These are phyloP conservation scores for Phortica variegata DNA, from an alignment of 1,140 invertebrate species.

Conservation along the genomic window DNA sequence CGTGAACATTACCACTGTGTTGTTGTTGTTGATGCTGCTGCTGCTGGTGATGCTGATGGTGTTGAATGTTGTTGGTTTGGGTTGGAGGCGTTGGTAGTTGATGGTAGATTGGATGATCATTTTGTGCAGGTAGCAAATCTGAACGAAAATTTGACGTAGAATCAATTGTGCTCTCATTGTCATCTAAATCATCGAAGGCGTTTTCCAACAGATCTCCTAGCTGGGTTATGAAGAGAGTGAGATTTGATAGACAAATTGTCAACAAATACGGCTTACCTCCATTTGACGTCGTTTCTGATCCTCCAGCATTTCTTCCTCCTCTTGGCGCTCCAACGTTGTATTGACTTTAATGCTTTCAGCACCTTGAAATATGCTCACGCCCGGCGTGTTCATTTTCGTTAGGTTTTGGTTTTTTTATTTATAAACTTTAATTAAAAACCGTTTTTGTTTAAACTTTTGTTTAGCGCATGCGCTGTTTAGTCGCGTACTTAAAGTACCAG, in stretches of 20 bases:
- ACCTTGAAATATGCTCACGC: constrained; percentile 64
- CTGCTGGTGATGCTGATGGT: constrained; percentile 2
- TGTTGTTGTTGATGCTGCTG: constrained; percentile 10
- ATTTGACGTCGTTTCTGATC: constrained; percentile 62
- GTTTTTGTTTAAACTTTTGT: constrained; percentile 14
- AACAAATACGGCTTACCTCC: constrained; percentile 56
- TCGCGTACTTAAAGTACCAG: too few species aligned
- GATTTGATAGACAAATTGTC: neutral
- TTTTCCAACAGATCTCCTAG: constrained; percentile 60
- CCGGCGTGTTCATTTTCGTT: constrained; percentile 59
- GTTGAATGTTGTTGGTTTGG: neutral
- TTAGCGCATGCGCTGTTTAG: constrained; percentile 22
- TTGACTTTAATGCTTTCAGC: constrained; percentile 61
- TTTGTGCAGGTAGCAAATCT: constrained; percentile 25
- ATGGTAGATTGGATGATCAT: constrained; percentile 1
- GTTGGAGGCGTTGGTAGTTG: neutral
- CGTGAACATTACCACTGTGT: neutral
- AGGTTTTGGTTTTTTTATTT: constrained; percentile 10
- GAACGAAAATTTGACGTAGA: constrained; percentile 40
- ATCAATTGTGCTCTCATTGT: constrained; percentile 60
- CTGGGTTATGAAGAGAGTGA: constrained; percentile 41
- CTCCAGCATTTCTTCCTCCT: constrained; percentile 63
- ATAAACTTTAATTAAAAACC: constrained; percentile 16
- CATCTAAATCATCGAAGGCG: constrained; percentile 63
- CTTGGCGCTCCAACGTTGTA: constrained; percentile 59